Conservation (phyloP, 2,888 invertebrate genomes). For the Drosophila vallismaia region DNA sequence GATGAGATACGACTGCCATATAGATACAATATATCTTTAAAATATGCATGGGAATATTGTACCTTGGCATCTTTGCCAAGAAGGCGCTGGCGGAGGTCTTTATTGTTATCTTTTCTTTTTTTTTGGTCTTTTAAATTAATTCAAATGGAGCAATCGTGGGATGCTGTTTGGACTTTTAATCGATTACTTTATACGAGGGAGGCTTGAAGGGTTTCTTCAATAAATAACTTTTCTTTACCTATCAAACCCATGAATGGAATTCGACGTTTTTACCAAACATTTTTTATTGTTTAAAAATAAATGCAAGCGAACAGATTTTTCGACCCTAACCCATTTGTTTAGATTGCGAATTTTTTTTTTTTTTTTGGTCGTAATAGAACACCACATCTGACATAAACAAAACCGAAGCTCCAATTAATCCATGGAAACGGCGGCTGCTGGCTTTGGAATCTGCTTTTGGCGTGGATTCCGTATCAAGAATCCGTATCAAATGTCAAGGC, state of each 20-base stretch:
- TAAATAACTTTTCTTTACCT: no score
- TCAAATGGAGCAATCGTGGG: constrained; percentile 57
- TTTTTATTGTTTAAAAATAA: no score
- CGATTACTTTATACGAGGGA: constrained; percentile 27
- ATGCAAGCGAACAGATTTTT: not conserved
- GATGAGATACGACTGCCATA: constrained; percentile 48
- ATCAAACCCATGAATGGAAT: not conserved
- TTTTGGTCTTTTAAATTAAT: constrained; percentile 46
- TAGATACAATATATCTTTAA: constrained; percentile 55
- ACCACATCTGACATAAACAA: constrained; percentile 46
- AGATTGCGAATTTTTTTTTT: constrained; percentile 57
- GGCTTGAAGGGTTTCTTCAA: constrained; percentile 4
- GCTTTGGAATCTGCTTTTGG: constrained; percentile 42
- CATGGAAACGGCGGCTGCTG: constrained; percentile 29
- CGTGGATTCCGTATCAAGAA: constrained; percentile 35
- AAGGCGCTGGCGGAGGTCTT: constrained; percentile 25
- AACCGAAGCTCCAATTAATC: constrained; percentile 34
- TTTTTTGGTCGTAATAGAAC: constrained; percentile 40
- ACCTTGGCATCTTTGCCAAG: constrained; percentile 49
- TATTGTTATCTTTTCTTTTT: constrained; percentile 12
- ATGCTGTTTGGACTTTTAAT: constrained; percentile 25
- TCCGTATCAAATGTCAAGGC: constrained; percentile 64
- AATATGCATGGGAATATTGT: constrained; percentile 59
- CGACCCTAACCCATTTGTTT: constrained; percentile 37
- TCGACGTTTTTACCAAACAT: not conserved